Percentiles rank a stretch among this genome's conserved stretches.
These are phyloP conservation scores for Pimephales promelas DNA, from an alignment of 2,113 vertebrate species.

Conservation along the genomic window DNA sequence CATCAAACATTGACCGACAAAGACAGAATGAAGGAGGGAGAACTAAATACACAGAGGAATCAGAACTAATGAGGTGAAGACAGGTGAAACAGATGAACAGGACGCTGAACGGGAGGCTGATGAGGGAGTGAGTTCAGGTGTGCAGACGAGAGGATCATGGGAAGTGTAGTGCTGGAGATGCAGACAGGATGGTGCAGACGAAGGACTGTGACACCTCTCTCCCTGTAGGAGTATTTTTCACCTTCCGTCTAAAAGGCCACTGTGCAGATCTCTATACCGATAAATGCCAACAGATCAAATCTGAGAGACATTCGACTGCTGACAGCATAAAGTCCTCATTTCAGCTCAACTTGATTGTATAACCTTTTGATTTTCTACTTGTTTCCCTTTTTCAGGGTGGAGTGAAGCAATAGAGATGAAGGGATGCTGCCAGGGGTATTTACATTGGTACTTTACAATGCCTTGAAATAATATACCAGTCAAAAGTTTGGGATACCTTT, in stretches of 20 bases:
- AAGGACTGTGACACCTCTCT: no score
- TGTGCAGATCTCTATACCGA: background rate
- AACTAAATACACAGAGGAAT: no score
- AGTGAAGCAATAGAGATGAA: background rate
- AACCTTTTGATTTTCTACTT: background rate
- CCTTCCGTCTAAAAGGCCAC: background rate
- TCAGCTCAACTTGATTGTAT: background rate
- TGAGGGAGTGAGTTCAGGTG: no score
- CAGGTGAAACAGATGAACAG: no score
- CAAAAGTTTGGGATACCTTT: no score
- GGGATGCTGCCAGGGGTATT: background rate
- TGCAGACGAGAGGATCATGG: no score
- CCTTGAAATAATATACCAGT: background rate
- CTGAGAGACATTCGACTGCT: background rate
- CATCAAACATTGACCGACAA: no score
- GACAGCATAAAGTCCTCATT: background rate
- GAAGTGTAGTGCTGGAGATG: no score
- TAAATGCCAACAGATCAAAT: background rate
- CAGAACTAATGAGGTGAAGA: no score
- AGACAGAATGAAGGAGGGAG: no score
- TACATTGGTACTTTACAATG: background rate
- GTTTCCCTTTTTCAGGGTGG: background rate
- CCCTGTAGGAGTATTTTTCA: background rate
- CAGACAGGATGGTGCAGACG: no score
- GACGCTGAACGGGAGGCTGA: no score